Evolutionary conservation across 2,888 invertebrate species (phyloP).

Genomic region (Acanthosoma haemorrhoidale): DNA sequence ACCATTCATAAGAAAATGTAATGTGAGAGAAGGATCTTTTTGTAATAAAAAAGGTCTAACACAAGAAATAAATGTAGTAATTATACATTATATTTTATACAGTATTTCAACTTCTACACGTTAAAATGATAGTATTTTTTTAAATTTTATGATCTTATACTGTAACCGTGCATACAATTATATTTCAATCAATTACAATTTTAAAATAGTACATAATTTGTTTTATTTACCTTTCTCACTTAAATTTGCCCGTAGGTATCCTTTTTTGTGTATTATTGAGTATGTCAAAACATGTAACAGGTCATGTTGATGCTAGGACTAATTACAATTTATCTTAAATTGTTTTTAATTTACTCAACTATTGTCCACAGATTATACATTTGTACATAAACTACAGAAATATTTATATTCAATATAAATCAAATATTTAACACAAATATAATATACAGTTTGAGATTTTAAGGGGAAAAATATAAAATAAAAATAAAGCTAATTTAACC

Average conservation of each 20-base stretch:
- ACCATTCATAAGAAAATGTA: no score
- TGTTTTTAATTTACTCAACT: neutral
- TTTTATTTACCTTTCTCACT: no score
- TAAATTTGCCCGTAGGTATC: no score
- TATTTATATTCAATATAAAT: neutral
- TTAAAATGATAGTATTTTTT: neutral
- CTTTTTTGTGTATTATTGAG: no score
- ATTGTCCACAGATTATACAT: neutral
- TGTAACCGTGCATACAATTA: constrained; percentile 6
- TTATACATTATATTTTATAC: neutral
- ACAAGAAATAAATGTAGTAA: neutral
- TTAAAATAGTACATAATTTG: no score
- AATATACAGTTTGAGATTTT: neutral
- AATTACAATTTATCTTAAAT: neutral
- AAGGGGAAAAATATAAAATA: neutral
- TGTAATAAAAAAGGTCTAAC: no score
- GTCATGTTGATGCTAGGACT: neutral
- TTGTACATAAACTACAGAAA: neutral
- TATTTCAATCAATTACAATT: neutral
- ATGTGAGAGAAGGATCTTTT: no score
- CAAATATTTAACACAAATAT: constrained; percentile 4
- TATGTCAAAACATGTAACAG: no score
- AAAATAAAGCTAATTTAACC: constrained; percentile 4
- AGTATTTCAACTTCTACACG: neutral
- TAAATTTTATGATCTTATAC: neutral